These are phyloP conservation scores for Agrotis clavis DNA, from an alignment of 2,888 invertebrate species.

Conservation along the genomic window DNA sequence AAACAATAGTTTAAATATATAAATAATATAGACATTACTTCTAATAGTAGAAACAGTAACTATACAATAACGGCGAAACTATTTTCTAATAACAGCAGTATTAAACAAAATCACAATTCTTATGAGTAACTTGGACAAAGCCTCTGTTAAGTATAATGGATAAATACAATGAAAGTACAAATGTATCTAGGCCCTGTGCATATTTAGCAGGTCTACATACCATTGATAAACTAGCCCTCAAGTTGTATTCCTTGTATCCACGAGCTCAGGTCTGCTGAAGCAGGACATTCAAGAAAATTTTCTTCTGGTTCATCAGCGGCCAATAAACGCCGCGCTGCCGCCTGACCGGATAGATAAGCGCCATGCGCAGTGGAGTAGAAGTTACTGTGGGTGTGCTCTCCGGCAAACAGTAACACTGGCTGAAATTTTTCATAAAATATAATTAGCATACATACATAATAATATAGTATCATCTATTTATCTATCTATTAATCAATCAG, in stretches of 20 bases:
- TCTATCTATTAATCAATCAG: too few species aligned
- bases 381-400: constrained; percentile 98
- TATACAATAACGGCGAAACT: constrained; percentile 53
- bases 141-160: constrained; percentile 63
- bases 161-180: constrained; percentile 61
- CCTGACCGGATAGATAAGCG: constrained; percentile 96
- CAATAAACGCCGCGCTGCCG: constrained; percentile 94
- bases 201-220: constrained; percentile 52
- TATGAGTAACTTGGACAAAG: constrained; percentile 62
- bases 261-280: constrained; percentile 95
- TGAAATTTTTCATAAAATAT: constrained; percentile 80
- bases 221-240: constrained; percentile 84
- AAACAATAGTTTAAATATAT: constrained; percentile 31
- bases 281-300: constrained; percentile 93
- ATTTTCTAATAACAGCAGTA: constrained; percentile 61
- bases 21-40: constrained; percentile 50
- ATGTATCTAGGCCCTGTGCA: constrained; percentile 63
- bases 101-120: constrained; percentile 69
- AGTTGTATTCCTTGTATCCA: constrained; percentile 97
- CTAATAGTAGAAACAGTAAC: constrained; percentile 49
- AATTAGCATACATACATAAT: background rate
- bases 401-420: constrained; percentile 97
- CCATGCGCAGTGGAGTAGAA: constrained; percentile 99
- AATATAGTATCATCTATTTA: too few species aligned
- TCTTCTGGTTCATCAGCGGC: constrained; percentile 92